These are phyloP conservation scores for Eledone cirrhosa DNA, from an alignment of 2,888 invertebrate genomes.

Conservation along the genomic window DNA sequence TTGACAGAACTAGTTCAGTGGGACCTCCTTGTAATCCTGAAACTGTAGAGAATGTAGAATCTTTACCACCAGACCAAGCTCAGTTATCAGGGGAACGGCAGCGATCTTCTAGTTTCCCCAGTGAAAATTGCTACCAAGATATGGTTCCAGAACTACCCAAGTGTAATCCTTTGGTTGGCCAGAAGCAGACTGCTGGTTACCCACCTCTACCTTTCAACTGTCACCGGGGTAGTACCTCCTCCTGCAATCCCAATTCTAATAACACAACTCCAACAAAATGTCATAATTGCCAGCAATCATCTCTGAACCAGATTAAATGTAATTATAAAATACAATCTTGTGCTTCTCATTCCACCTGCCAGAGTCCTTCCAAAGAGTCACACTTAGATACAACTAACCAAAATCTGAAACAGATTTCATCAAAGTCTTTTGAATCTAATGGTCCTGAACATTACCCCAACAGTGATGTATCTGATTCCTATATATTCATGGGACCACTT, in stretches of 20 bases:
- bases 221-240: not conserved
- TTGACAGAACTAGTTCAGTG: constrained; percentile 18
- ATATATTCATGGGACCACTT: constrained; percentile 42
- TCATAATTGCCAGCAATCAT: not conserved
- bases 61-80: not conserved
- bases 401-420: not conserved
- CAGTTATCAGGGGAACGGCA: constrained; percentile 39
- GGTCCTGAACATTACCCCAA: constrained; percentile 27
- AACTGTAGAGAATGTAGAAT: constrained; percentile 36
- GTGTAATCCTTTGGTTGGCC: not conserved
- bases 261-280: not conserved
- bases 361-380: not conserved
- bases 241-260: not conserved
- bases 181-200: not conserved
- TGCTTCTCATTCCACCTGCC: not conserved
- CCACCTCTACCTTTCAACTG: not conserved
- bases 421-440: not conserved
- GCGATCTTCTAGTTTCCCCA: constrained; percentile 60
- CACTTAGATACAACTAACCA: not conserved
- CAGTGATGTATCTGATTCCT: constrained; percentile 40
- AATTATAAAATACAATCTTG: no score
- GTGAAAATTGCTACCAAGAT: constrained; percentile 47
- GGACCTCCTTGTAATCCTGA: constrained; percentile 29
- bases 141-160: constrained; percentile 20
- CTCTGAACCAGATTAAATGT: no score